Base-by-base conservation (phyloP, 2,888 invertebrate species). In the Parascotia fuliginaria region DNA sequence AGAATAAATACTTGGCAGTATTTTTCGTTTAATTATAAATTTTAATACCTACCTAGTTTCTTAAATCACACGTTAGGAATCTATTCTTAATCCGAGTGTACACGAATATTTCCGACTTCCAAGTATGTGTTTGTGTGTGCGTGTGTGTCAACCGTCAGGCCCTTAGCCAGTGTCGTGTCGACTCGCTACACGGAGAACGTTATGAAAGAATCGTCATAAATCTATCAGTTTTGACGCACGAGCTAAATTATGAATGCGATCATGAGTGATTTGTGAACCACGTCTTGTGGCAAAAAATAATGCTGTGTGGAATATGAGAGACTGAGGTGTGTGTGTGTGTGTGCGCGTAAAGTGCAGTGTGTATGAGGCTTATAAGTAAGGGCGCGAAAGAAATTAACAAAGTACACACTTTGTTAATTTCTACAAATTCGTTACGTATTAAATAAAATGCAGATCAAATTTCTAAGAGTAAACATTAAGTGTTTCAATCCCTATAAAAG, bases 181-280 rank as follows among this genome's bases (percentile, higher is more conserved):
- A n/a, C n/a, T n/a, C 65, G 47, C 44, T 42, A 52, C 42, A 63
- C 75, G 70, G 65, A 67, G 74, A 68, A 69, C 77, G 72, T 81
- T 77, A 74, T 79, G 80, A 85, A 87, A 87, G 85, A 85, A 85
- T 73, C 76, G 83, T 85, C 85, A 85, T 87, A 87, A 87, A 86
- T 87, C 83, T 83, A 83, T 87, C 86, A 83, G 65, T 73, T 70
- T 68, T 83, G 86, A 85, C 85, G 75, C 65, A 77, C 67, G 58
- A 69, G 75, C 77, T 80, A 80, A 86, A 80, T 85, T 86, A 86
- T 85, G 84, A 79, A 75, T 76, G 78, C 68, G 70, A 70, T 73
- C 77, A 70, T 84, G 85, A 87, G 82, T 87, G 87, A 87, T 85
- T 87, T 86, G 86, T 84, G 81, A 70, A 74, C 59, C 61, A 59